Percentiles rank a stretch among this genome's conserved stretches.
Conservation (phyloP, 1,140 invertebrate species). For the Battus philenor region DNA sequence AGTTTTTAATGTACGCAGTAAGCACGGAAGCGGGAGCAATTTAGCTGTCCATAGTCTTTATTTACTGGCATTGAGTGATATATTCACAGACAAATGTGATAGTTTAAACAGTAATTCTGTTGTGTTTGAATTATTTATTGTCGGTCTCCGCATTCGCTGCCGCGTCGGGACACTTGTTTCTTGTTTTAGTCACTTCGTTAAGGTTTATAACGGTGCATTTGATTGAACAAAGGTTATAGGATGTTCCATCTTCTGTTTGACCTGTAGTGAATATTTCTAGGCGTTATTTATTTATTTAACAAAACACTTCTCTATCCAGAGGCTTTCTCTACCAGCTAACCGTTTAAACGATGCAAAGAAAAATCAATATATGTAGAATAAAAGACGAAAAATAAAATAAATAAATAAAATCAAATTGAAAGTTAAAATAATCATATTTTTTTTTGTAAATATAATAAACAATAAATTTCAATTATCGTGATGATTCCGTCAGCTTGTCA, state of each 20-base stretch:
- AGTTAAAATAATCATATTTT: too few relatives aligned
- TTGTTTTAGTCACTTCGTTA: constrained; percentile 9
- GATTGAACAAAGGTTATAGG: not conserved
- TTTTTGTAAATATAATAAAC: too few relatives aligned
- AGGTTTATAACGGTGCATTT: not conserved
- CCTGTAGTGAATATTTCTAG: not conserved
- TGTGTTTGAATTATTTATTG: constrained; percentile 27
- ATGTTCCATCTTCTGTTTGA: not conserved
- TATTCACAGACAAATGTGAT: constrained; percentile 56
- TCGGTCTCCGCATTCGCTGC: constrained; percentile 24
- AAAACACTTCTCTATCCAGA: too few relatives aligned
- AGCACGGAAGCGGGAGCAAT: constrained; percentile 56
- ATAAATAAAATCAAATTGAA: too few relatives aligned
- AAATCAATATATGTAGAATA: too few relatives aligned
- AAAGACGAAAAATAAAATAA: too few relatives aligned
- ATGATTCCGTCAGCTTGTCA: too few relatives aligned
- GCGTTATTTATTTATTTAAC: not conserved
- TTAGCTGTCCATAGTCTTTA: constrained; percentile 56
- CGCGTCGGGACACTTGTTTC: constrained; percentile 15
- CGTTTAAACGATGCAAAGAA: too few relatives aligned
- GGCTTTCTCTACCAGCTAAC: too few relatives aligned
- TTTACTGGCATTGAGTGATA: constrained; percentile 52
- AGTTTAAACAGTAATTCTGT: constrained; percentile 34
- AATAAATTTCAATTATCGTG: too few relatives aligned
- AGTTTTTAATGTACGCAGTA: constrained; percentile 39